These are phyloP conservation scores for Carapus acus DNA, from an alignment of 2,797 vertebrate species.

Conservation along the genomic window DNA sequence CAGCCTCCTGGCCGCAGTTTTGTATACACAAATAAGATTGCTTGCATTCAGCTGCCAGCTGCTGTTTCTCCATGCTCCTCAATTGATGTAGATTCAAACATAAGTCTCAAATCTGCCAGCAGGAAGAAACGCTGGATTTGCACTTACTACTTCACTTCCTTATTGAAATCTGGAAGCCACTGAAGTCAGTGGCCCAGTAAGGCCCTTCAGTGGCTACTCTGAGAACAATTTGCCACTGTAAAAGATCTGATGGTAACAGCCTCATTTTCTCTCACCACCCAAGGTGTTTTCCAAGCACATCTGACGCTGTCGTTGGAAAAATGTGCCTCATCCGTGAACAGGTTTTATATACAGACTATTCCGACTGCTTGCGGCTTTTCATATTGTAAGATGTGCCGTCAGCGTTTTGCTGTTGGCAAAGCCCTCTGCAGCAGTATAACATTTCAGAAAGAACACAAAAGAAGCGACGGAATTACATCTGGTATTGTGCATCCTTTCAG, in stretches of 20 bases:
- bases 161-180: constrained; percentile 62
- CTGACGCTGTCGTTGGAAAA: constrained; percentile 37
- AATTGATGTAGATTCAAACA: constrained; percentile 61
- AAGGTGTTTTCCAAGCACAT: constrained; percentile 16
- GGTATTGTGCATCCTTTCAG: constrained; percentile 26
- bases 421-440: constrained; percentile 9
- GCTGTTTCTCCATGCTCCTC: constrained; percentile 60
- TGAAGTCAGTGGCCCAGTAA: constrained; percentile 54
- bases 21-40: constrained; percentile 50
- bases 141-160: constrained; percentile 62
- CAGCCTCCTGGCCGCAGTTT: constrained; percentile 46
- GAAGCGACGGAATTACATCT: constrained; percentile 33
- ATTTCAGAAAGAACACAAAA: constrained; percentile 15
- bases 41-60: constrained; percentile 59
- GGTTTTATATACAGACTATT: constrained; percentile 12
- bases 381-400: constrained; percentile 6
- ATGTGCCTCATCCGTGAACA: constrained; percentile 31
- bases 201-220: constrained; percentile 38
- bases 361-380: constrained; percentile 6
- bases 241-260: constrained; percentile 56
- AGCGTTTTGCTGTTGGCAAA: constrained; percentile 11
- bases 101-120: constrained; percentile 60
- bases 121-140: constrained; percentile 64
- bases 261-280: constrained; percentile 19
- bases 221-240: constrained; percentile 49